A percentile compares a stretch with the other conserved stretches of the same genome.
These are phyloP conservation scores for Mustela nigripes DNA, from an alignment of 2,113 vertebrate species.

Conservation along the genomic window DNA sequence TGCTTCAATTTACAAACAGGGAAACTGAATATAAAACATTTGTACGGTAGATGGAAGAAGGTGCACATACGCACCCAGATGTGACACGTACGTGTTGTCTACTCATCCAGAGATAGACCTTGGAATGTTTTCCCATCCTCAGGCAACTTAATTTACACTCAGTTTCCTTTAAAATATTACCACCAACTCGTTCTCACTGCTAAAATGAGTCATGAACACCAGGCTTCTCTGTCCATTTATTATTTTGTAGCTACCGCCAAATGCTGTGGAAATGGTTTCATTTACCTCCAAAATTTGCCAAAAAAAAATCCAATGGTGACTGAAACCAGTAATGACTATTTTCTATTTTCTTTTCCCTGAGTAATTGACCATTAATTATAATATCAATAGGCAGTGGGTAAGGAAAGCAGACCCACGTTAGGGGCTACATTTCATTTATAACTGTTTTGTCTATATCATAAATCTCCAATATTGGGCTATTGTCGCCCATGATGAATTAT, in stretches of 20 bases:
- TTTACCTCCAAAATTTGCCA: conserved; percentile 88
- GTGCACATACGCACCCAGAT: not conserved
- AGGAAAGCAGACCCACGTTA: conserved; percentile 88
- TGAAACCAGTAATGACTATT: conserved; percentile 92
- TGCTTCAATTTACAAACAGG: conserved; percentile 20
- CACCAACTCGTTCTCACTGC: conserved; percentile 68
- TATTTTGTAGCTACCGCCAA: conserved; percentile 85
- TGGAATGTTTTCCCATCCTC: conserved; percentile 53
- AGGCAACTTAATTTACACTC: conserved; percentile 52
- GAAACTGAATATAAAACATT: conserved; percentile 1
- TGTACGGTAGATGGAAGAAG: not conserved
- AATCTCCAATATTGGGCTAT: conserved; percentile 95
- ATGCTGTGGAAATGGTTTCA: conserved; percentile 85
- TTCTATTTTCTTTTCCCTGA: conserved; percentile 89
- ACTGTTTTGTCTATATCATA: conserved; percentile 93
- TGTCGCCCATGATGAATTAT: conserved; percentile 95
- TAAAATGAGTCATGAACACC: conserved; percentile 69
- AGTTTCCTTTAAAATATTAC: conserved; percentile 68
- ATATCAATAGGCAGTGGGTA: conserved; percentile 91
- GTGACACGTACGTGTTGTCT: not conserved
- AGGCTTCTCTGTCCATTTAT: conserved; percentile 72
- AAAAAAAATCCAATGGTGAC: conserved; percentile 86
- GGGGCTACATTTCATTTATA: conserved; percentile 90
- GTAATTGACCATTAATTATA: conserved; percentile 94
- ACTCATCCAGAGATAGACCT: not conserved